Evolutionary conservation across 2,797 vertebrate genomes (phyloP), one percentile per base, ranked within the genome.

Genomic region (Hemibagrus guttatus): DNA sequence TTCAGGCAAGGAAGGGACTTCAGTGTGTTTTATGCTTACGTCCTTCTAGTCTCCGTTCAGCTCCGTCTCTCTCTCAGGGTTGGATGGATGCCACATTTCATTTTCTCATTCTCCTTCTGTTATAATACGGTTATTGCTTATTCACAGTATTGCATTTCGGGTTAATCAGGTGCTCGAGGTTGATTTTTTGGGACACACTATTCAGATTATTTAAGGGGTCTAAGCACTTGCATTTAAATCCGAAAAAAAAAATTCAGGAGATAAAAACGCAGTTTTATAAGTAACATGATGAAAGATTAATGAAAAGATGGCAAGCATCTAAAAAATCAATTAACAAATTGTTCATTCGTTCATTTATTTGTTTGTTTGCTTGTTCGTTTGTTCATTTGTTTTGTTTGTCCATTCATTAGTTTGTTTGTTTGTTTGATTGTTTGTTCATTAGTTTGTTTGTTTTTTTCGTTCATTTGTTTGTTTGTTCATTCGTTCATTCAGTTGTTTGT

Each of bases 1-100:
- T 90, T 92, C 89, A 88, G 86, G 87, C 88, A 84, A 88, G 87
- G 86, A 79, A 90, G 86, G 61, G 75, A 82, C 84, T 85, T 87
- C 56, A 88, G 85, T 88, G 86, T 79, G 75, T 79, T 74, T 42
- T 75, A 2, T 49, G 26, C 26, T 75, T 78, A 54, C 12, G 16
- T 76, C 74, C n/a, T 56, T 46, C 71, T 56, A 28, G 11, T 54
- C 4, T 6, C 74, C 56, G 49, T 56, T n/a, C n/a, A 11, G 49
- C 49, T 79, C 54, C 12, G n/a, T 39, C 6, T 79, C 21, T 79
- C 19, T 58, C 31, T n/a, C 35, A 1, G 31, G 23, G 49, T 28
- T 8, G n/a, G 74, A 49, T 28, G 52, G 72, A 52, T 56, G 75
- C n/a, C 7, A 78, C 14, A 31, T 56, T 75, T 72, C 39, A 26